Evolutionary conservation across 2,797 vertebrate species (phyloP).

Genomic region (Muraenolepis orangiensis): DNA sequence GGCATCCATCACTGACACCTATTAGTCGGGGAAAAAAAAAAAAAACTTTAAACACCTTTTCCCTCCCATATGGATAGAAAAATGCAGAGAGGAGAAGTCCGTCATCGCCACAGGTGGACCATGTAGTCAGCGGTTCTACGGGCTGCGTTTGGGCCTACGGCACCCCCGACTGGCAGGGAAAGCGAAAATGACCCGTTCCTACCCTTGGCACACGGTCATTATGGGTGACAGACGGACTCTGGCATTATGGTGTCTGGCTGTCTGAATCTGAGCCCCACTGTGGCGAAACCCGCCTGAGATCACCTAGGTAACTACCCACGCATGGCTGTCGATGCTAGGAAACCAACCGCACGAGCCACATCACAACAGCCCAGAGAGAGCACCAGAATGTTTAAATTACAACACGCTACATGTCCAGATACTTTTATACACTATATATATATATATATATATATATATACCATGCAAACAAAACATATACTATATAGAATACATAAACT

Average conservation of each 20-base stretch:
- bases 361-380: slow-evolving; percentile 51
- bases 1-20: slow-evolving; percentile 69
- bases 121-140: slow-evolving; percentile 59
- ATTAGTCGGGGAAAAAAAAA: slow-evolving; percentile 36
- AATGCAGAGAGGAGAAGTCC: slow-evolving; percentile 64
- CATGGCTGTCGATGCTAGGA: slow-evolving; percentile 60
- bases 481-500: not conserved
- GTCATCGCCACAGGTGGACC: slow-evolving; percentile 31
- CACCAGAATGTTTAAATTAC: not conserved
- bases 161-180: slow-evolving; percentile 60
- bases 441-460: not conserved
- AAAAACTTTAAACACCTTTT: slow-evolving; percentile 72
- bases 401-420: not conserved
- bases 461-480: no score
- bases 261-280: slow-evolving; percentile 64
- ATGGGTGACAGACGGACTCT: slow-evolving; percentile 68
- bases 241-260: slow-evolving; percentile 74
- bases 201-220: slow-evolving; percentile 68
- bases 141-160: slow-evolving; percentile 43
- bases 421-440: slow-evolving; percentile 3
- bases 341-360: slow-evolving; percentile 66
- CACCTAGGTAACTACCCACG: slow-evolving; percentile 70
- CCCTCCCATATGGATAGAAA: slow-evolving; percentile 62
- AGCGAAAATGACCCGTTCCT: slow-evolving; percentile 71
- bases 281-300: slow-evolving; percentile 69